Evolutionary conservation across 2,888 invertebrate species (phyloP).

Genomic region (Acleris laterana): DNA sequence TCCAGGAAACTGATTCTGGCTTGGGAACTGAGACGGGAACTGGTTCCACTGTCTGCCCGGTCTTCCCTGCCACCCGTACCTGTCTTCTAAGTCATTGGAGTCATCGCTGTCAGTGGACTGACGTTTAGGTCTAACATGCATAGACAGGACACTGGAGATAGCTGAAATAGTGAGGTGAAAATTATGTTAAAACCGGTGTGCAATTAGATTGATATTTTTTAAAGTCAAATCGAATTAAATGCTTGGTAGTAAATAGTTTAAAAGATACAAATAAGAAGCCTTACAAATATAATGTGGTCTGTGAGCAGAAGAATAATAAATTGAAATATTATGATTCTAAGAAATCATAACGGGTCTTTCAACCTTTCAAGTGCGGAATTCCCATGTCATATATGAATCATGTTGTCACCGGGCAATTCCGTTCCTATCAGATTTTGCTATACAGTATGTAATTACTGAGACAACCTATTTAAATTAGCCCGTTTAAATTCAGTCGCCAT

Average conservation of each 20-base stretch:
- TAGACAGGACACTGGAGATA: conserved; percentile 47
- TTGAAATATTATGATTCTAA: too few species aligned
- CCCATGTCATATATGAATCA: conserved; percentile 13
- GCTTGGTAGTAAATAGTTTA: too few species aligned
- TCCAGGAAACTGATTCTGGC: conserved; percentile 26
- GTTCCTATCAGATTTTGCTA: too few species aligned
- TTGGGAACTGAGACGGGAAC: conserved; percentile 35
- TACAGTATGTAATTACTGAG: too few species aligned
- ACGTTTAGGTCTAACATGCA: conserved; percentile 50
- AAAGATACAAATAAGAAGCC: too few species aligned
- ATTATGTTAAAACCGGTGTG: too few species aligned
- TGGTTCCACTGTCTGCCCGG: conserved; percentile 25
- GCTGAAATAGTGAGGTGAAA: conserved; percentile 48
- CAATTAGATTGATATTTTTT: too few species aligned
- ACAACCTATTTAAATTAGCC: neutral
- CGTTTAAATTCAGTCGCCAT: neutral
- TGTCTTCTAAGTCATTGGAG: conserved; percentile 59
- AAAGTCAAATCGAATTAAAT: too few species aligned
- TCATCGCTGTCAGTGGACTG: conserved; percentile 47
- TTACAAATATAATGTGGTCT: too few species aligned
- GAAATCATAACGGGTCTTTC: too few species aligned
- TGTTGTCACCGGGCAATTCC: neutral
- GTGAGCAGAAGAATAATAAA: too few species aligned
- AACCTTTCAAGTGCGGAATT: conserved; percentile 7
- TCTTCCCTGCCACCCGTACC: conserved; percentile 52